These are phyloP conservation scores for Sitophilus oryzae DNA, from an alignment of 1,140 invertebrate genomes.

Conservation along the genomic window DNA sequence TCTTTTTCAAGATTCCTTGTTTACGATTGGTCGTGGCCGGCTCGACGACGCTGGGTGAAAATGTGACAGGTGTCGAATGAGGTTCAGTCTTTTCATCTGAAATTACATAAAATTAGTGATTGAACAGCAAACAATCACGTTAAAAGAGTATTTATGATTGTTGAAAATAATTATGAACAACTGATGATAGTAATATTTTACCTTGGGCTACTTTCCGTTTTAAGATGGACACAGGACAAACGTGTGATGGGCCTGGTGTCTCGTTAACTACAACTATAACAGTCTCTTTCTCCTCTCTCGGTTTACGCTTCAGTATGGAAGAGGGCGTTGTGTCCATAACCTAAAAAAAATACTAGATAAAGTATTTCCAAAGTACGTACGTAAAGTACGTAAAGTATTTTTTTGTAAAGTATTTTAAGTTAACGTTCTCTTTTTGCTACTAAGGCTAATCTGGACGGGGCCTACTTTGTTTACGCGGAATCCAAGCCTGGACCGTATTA, in stretches of 20 bases:
- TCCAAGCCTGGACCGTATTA: too few relatives aligned
- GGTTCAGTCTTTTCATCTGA: slow-evolving; percentile 44
- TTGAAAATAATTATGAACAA: too few relatives aligned
- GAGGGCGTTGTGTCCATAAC: slow-evolving; percentile 13
- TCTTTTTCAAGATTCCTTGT: slow-evolving; percentile 73
- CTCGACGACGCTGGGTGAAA: slow-evolving; percentile 61
- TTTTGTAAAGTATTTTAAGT: too few relatives aligned
- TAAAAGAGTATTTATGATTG: not conserved
- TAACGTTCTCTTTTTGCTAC: too few relatives aligned
- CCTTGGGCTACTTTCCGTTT: slow-evolving; percentile 66
- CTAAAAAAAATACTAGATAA: too few relatives aligned
- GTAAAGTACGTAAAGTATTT: too few relatives aligned
- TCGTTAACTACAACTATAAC: slow-evolving; percentile 22
- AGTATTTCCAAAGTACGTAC: too few relatives aligned
- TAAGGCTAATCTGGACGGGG: too few relatives aligned
- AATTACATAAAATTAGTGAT: not conserved
- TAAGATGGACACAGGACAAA: slow-evolving; percentile 63
- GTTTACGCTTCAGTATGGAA: slow-evolving; percentile 39
- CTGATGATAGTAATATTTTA: too few relatives aligned
- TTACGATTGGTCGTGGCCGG: slow-evolving; percentile 52
- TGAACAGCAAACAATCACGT: not conserved
- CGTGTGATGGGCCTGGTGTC: slow-evolving; percentile 15
- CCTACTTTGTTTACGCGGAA: too few relatives aligned
- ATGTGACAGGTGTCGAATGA: slow-evolving; percentile 56
- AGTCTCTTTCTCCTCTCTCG: slow-evolving; percentile 41